phyloP scores from a whole-genome alignment of 1,140 invertebrate genomes.

The Gerris buenoi region DNA sequence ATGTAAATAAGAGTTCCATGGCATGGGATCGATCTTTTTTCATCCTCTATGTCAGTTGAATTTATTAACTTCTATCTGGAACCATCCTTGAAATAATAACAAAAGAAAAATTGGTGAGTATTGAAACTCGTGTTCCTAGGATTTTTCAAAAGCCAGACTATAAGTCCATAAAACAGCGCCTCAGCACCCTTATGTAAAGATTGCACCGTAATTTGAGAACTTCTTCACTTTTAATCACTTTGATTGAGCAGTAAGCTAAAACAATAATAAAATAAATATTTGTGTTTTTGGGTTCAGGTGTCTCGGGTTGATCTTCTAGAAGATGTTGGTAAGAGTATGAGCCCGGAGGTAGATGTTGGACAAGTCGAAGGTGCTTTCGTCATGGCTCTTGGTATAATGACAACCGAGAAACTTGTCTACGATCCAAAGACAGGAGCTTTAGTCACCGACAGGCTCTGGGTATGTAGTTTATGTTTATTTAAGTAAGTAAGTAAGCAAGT shows the following conservation, averaged over 20 bases:
- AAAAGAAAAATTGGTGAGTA: no score
- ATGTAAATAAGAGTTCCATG: no score
- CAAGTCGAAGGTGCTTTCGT: conserved; percentile 76
- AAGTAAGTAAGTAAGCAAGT: neutral
- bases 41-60: no score
- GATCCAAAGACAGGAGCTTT: conserved; percentile 46
- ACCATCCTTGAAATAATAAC: no score
- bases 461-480: conserved; percentile 21
- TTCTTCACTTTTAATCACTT: neutral
- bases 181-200: no score
- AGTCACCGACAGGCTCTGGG: conserved; percentile 64
- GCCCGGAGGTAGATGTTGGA: conserved; percentile 64
- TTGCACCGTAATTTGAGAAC: no score
- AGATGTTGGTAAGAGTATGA: conserved; percentile 58
- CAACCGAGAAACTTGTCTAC: conserved; percentile 54
- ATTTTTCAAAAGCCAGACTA: no score
- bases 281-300: conserved; percentile 27
- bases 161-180: no score
- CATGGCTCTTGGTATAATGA: conserved; percentile 73
- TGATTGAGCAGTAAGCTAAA: neutral
- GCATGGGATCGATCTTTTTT: no score
- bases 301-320: conserved; percentile 55
- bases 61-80: no score
- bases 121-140: no score
- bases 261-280: neutral